These are phyloP conservation scores for Antennarius maculatus DNA, from an alignment of 2,797 vertebrate genomes.

Conservation along the genomic window DNA sequence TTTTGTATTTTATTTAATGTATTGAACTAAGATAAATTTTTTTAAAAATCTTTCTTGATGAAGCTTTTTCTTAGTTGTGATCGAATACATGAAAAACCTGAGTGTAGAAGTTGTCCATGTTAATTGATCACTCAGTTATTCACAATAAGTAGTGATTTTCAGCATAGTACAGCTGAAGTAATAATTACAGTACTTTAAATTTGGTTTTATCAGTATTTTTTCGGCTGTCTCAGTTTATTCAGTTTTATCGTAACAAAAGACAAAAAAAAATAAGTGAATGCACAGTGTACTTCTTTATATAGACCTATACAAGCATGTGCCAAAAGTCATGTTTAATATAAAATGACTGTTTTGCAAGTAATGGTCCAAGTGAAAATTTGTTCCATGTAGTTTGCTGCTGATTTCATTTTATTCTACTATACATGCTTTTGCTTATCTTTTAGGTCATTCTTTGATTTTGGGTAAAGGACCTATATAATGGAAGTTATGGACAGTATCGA, in stretches of 20 bases:
- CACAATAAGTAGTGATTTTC: background rate
- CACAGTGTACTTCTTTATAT: conserved; percentile 12
- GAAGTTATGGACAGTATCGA: conserved; percentile 47
- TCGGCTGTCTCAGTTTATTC: background rate
- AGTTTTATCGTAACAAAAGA: background rate
- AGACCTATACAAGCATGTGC: conserved; percentile 4
- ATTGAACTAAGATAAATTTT: conserved; percentile 63
- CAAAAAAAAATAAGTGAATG: conserved; percentile 6
- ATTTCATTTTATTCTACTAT: conserved; percentile 40
- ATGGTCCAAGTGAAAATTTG: conserved; percentile 32
- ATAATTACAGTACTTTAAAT: background rate
- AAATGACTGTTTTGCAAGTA: conserved; percentile 45
- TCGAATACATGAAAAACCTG: conserved; percentile 20
- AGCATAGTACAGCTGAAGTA: background rate
- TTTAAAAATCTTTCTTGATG: conserved; percentile 43
- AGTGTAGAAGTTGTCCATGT: background rate
- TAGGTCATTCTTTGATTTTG: conserved; percentile 41
- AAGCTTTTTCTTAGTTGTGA: background rate
- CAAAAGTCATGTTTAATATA: conserved; percentile 38
- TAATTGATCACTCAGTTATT: background rate
- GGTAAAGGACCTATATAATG: conserved; percentile 44
- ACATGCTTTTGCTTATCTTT: conserved; percentile 50
- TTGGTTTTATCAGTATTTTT: conserved; percentile 6
- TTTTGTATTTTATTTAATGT: conserved; percentile 49
- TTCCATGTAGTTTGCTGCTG: conserved; percentile 30